Conservation (phyloP, 2,113 vertebrate genomes). For the Tupaia chinensis region DNA sequence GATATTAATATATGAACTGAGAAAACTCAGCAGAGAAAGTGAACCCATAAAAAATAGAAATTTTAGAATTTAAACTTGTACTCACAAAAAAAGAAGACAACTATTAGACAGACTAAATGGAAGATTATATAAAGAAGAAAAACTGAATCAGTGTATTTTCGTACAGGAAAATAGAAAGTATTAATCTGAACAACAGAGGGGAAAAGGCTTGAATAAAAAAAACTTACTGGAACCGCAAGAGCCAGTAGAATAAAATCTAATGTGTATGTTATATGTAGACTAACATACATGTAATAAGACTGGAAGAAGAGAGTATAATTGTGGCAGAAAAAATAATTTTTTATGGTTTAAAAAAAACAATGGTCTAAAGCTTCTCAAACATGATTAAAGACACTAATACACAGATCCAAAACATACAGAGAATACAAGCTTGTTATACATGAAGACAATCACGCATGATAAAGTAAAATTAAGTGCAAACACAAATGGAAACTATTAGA, state of each 20-base stretch:
- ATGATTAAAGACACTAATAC: neutral
- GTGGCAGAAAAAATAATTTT: neutral
- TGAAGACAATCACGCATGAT: neutral
- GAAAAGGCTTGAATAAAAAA: neutral
- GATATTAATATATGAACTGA: too few relatives aligned
- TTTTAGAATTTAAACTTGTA: neutral
- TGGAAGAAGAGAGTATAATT: neutral
- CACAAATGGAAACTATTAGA: too few relatives aligned
- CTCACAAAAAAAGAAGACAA: neutral
- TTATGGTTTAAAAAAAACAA: neutral
- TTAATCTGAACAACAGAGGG: neutral
- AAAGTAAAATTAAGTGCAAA: too few relatives aligned
- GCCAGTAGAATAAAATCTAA: neutral
- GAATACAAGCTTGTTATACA: neutral
- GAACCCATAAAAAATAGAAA: neutral
- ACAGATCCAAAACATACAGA: neutral
- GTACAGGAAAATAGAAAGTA: neutral
- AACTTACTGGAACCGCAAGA: neutral
- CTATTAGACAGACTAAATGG: neutral
- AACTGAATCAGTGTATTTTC: neutral
- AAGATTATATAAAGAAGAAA: neutral
- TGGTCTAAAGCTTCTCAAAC: neutral
- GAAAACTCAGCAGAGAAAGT: neutral
- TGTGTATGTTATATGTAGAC: too few relatives aligned
- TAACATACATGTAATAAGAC: too few relatives aligned